A percentile compares a stretch with the other conserved stretches of the same genome.
Evolutionary conservation across 2,888 invertebrate species (phyloP).

Genomic region (Deroplatys truncata): DNA sequence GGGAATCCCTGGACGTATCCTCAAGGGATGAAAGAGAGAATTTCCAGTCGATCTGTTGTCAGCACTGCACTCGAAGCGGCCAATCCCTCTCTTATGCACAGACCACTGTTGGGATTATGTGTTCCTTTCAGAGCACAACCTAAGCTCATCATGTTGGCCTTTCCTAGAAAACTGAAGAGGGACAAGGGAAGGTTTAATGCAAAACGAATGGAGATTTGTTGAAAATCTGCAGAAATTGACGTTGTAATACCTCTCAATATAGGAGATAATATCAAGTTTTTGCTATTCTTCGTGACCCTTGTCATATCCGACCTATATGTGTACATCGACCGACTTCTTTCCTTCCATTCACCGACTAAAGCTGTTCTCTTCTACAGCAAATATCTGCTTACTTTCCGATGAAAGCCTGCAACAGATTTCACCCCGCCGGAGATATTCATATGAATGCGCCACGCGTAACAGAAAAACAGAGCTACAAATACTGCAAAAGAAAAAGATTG

Average conservation of each 20-base stretch:
- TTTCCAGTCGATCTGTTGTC: constrained; percentile 2
- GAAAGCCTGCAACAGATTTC: too few species aligned
- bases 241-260: background rate
- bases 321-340: too few species aligned
- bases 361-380: too few species aligned
- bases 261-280: background rate
- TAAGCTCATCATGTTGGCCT: too few species aligned
- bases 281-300: background rate
- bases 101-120: background rate
- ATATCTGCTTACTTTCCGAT: too few species aligned
- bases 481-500: too few species aligned
- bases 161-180: background rate
- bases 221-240: background rate
- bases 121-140: background rate
- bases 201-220: background rate
- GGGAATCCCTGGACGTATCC: background rate
- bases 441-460: too few species aligned
- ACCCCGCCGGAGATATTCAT: too few species aligned
- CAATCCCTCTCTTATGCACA: background rate
- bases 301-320: too few species aligned
- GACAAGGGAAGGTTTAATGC: background rate
- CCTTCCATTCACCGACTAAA: too few species aligned
- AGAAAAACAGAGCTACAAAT: too few species aligned
- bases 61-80: background rate
- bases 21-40: background rate